phyloP scores from a whole-genome alignment of 2,888 invertebrate genomes.

The Choristoneura rosaceana region DNA sequence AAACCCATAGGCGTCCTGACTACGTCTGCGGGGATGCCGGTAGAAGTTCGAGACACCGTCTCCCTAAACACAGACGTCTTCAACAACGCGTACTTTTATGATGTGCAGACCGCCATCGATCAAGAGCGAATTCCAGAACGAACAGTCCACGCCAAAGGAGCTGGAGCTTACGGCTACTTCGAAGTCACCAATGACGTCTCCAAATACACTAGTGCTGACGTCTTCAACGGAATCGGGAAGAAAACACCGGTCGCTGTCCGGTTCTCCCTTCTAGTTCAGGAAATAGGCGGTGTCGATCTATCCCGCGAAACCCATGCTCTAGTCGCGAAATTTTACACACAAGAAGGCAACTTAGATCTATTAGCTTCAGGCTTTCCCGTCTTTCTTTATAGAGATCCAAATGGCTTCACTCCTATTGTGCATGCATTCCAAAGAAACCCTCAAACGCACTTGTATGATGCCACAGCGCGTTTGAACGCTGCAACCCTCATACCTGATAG shows the following conservation, averaged over 20 bases:
- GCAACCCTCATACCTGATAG: constrained; percentile 85
- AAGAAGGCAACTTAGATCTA: constrained; percentile 60
- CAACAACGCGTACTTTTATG: constrained; percentile 50
- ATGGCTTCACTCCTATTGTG: constrained; percentile 80
- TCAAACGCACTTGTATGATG: constrained; percentile 68
- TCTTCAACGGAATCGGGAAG: constrained; percentile 91
- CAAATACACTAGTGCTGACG: constrained; percentile 89
- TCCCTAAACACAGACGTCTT: constrained; percentile 89
- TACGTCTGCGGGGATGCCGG: constrained; percentile 91
- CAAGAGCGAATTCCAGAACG: constrained; percentile 95
- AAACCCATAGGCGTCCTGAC: constrained; percentile 85
- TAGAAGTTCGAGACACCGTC: constrained; percentile 88
- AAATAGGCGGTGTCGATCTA: constrained; percentile 93
- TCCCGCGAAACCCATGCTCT: constrained; percentile 88
- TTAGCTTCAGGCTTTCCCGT: constrained; percentile 83
- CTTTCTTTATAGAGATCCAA: constrained; percentile 83
- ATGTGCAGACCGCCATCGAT: constrained; percentile 86
- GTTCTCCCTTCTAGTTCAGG: constrained; percentile 92
- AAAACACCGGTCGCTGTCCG: constrained; percentile 90
- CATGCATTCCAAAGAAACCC: constrained; percentile 85
- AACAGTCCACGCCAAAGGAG: constrained; percentile 96
- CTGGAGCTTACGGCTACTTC: constrained; percentile 93
- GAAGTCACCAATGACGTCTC: constrained; percentile 93
- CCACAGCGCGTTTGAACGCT: constrained; percentile 80
- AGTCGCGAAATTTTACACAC: constrained; percentile 63